A percentile compares a stretch with the other conserved stretches of the same genome.
Evolutionary conservation across 2,113 vertebrate species (phyloP).

Genomic region (Delphinus delphis): DNA sequence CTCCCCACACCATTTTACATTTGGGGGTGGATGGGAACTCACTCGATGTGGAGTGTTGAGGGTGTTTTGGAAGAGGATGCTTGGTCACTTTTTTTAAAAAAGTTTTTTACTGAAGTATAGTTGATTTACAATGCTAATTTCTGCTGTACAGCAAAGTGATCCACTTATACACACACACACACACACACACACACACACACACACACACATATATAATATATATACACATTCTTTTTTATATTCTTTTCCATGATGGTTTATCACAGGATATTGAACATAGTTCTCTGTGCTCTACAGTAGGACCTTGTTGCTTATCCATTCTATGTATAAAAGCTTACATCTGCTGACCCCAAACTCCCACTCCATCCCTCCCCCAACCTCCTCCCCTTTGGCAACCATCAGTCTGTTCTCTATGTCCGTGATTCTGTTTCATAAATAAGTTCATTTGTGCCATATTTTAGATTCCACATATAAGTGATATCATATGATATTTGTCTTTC

Average conservation of each 20-base stretch:
- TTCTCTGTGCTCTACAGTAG: background rate
- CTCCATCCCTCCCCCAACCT: background rate
- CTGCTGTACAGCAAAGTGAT: background rate
- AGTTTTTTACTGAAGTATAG: background rate
- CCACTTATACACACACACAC: background rate
- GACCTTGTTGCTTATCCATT: background rate
- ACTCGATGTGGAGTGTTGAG: accelerated
- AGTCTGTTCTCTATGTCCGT: background rate
- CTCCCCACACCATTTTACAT: background rate
- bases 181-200: background rate
- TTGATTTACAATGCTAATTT: background rate
- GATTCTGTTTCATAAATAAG: background rate
- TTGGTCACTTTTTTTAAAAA: slow-evolving; percentile 12
- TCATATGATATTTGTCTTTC: background rate
- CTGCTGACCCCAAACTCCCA: background rate
- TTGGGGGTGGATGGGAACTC: no score
- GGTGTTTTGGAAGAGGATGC: background rate
- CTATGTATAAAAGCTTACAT: background rate
- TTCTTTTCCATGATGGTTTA: background rate
- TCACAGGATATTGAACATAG: background rate
- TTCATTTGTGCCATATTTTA: background rate
- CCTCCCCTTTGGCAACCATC: background rate
- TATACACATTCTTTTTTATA: background rate
- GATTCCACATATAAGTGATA: background rate
- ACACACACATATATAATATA: background rate